Evolutionary conservation across 1,140 invertebrate species (phyloP), one percentile per base, ranked within the genome.

Genomic region (Berghia stephanieae): DNA sequence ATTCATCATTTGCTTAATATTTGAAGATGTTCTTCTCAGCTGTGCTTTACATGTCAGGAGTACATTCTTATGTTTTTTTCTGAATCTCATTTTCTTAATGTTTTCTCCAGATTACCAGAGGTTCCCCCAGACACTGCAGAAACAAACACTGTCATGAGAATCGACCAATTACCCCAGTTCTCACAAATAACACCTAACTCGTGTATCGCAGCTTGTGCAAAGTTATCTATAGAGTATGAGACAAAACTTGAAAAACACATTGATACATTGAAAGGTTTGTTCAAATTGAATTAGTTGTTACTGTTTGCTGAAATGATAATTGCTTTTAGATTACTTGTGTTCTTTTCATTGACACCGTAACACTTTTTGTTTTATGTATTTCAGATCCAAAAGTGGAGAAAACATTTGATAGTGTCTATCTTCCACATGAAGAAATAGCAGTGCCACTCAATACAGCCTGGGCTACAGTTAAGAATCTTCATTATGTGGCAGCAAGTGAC

Each of bases 221-320:
- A 94, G 86, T 92, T 95, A 81, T 92, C 94, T 1, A 89, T 95
- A n/a, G 93, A 95, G 71, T 95, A 94, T 88, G 96, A 98, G 90
- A 93, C 93, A 82, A 92, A 91, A 16, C 91, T 97, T 0, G 92
- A 92, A 84, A 90, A 92, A 52, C 87, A 94, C 75, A 92, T 94
- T 87, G 89, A 93, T 57, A 88, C 89, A 79, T 84, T 91, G 82
- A 83, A 87, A 88, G 87, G 91, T 89, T 83, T 75, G 43, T 79
- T 31, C 10, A 36, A 36, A 40, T 1, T 8, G 36, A 42, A 44
- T 13, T 31, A 49, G 27, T 13, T 34, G 13, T 77, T 69, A 16
- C 13, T 69, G 13, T 27, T 68, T n/a, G 21, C 13, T 13, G 49
- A 18, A 55, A 71, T 38, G 34, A 36, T n/a, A n/a, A n/a, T n/a